Conservation (phyloP, 2,113 vertebrate species). For the Labeo catla region DNA sequence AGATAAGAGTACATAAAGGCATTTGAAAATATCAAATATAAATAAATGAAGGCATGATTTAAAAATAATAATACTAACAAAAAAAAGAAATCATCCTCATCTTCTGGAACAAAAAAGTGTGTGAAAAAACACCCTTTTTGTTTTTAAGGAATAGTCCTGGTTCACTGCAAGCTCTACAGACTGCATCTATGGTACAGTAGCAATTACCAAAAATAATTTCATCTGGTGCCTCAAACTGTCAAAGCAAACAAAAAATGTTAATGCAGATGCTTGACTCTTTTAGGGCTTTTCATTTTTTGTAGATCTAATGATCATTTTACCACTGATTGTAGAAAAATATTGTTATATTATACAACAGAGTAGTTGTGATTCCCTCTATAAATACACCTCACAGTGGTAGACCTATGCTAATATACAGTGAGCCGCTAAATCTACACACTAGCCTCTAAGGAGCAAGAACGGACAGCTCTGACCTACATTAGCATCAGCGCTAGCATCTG, state of each 20-base stretch:
- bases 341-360: background rate
- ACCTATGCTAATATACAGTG: conserved; percentile 30
- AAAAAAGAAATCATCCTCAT: background rate
- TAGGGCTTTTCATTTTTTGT: background rate
- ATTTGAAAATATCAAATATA: too few relatives aligned
- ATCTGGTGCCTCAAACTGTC: background rate
- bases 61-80: too few relatives aligned
- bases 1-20: background rate
- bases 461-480: conserved; percentile 40
- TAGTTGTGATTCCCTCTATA: background rate
- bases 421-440: conserved; percentile 39
- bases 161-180: background rate
- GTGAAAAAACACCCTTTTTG: background rate
- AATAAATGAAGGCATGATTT: too few relatives aligned
- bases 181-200: background rate
- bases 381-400: conserved; percentile 10
- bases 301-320: background rate
- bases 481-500: conserved; percentile 10
- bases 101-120: background rate
- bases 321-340: background rate
- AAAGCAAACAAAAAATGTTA: background rate
- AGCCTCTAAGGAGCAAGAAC: conserved; percentile 8
- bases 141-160: background rate
- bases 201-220: background rate
- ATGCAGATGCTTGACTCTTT: background rate